phyloP scores from a whole-genome alignment of 2,113 vertebrate genomes.

The Theropithecus gelada region DNA sequence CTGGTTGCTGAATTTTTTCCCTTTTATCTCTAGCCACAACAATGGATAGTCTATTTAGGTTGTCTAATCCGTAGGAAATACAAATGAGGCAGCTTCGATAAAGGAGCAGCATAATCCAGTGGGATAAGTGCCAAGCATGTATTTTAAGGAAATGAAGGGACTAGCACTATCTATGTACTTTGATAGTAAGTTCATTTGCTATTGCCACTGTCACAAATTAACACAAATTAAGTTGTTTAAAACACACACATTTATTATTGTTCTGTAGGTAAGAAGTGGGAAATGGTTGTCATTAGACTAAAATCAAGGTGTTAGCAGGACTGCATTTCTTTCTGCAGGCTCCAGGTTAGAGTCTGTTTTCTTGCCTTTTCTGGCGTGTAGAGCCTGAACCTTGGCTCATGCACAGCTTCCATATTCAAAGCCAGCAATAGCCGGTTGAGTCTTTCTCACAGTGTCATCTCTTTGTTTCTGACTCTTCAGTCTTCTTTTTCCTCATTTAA shows the following conservation, averaged over 20 bases:
- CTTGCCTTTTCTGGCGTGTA: not conserved
- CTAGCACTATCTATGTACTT: not conserved
- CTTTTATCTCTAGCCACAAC: not conserved
- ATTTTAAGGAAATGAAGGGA: conserved; percentile 23
- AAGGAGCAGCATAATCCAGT: not conserved
- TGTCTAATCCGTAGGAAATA: not conserved
- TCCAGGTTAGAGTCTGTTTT: not conserved
- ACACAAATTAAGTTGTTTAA: not conserved
- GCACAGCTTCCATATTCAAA: not conserved
- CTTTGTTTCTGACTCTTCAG: not conserved
- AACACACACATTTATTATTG: not conserved
- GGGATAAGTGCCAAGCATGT: not conserved
- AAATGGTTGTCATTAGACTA: not conserved
- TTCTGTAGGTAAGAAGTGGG: not conserved
- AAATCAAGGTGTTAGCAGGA: not conserved
- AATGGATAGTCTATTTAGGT: not conserved
- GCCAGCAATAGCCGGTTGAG: not conserved
- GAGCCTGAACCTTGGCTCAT: not conserved
- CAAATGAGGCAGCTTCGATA: not conserved
- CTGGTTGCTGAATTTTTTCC: not conserved
- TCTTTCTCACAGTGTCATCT: not conserved
- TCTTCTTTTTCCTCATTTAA: not conserved
- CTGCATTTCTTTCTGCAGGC: not conserved
- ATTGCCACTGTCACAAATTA: not conserved
- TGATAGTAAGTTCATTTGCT: not conserved